These are phyloP conservation scores for Drosophila quadrilineata DNA, from an alignment of 1,140 invertebrate genomes.

Conservation along the genomic window DNA sequence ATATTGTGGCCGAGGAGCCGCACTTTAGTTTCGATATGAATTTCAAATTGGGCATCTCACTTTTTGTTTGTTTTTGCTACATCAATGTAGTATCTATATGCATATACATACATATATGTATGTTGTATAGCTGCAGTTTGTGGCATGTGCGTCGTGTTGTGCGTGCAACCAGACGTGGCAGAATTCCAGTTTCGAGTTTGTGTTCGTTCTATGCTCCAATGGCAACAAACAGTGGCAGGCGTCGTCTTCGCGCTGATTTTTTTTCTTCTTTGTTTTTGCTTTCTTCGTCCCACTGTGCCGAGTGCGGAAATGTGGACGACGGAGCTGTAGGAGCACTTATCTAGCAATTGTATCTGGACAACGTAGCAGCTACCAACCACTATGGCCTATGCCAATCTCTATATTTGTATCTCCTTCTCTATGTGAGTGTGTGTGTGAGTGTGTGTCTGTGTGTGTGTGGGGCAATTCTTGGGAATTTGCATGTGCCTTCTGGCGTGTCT, in stretches of 20 bases:
- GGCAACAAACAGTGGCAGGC: slow-evolving; percentile 51
- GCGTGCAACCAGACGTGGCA: slow-evolving; percentile 7
- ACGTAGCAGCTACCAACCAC: slow-evolving; percentile 33
- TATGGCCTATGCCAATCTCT: slow-evolving; percentile 1
- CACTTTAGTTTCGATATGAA: slow-evolving; percentile 23
- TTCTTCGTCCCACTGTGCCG: slow-evolving; percentile 60
- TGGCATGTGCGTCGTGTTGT: neutral
- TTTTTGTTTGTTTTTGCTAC: no score
- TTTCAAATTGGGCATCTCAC: neutral
- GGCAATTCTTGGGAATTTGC: slow-evolving; percentile 61
- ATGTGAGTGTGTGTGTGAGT: neutral
- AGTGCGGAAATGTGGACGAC: slow-evolving; percentile 63
- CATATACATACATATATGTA: no score
- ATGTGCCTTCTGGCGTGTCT: slow-evolving; percentile 37
- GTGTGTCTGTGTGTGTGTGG: slow-evolving; percentile 3
- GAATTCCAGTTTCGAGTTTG: slow-evolving; percentile 14
- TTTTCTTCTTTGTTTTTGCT: no score
- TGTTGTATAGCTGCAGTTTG: no score
- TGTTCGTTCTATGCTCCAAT: no score
- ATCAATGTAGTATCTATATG: no score
- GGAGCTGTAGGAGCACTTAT: slow-evolving; percentile 41
- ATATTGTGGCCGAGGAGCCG: slow-evolving; percentile 40
- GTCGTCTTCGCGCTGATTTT: no score
- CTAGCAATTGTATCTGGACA: slow-evolving; percentile 50
- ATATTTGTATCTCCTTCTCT: no score